Evolutionary conservation across 2,113 vertebrate genomes (phyloP), one percentile per base, ranked within the genome.

Genomic region (Albula glossodonta): DNA sequence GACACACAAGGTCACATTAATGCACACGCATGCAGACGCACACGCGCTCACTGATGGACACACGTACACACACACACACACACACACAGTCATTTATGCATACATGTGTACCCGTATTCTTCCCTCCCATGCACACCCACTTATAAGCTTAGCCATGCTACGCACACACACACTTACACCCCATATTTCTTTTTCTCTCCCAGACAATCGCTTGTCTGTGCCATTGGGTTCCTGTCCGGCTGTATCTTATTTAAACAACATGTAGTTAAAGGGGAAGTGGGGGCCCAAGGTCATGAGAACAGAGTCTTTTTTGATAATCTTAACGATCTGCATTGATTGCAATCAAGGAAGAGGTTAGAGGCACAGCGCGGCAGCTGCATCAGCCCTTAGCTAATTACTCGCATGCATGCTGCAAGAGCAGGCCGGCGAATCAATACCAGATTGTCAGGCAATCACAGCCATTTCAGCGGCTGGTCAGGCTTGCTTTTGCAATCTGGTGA

Each of bases 241-340:
- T n/a, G 57, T 80, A 66, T 78, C 66, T 81, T 31, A 80, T 25
- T 85, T 80, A 86, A 60, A 78, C 77, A 84, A 83, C 82, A 81
- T 13, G 70, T 15, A 31, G 82, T 83, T 87, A 87, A 83, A 50
- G 48, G 74, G 80, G 82, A 82, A 57, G 83, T 81, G 79, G 70
- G 25, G 48, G 31, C 57, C 78, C 82, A 87, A 87, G 86, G 86
- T 84, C 86, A 81, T 3, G 25, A 50, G 63, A 84, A 87, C 83
- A 49, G 56, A 81, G 82, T 70, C 86, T 87, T 81, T 41, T 81
- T 77, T 81, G 63, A 78, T 87, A 84, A 87, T 87, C 86, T 83
- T 51, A 87, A 87, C 82, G 79, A 87, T 83, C 86, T 50, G 41
- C 83, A 84, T 84, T 87, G 86, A 87, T 87, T 87, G 86, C 86